These are phyloP conservation scores for Gorsachius magnificus DNA, from an alignment of 2,797 vertebrate genomes.

Conservation along the genomic window DNA sequence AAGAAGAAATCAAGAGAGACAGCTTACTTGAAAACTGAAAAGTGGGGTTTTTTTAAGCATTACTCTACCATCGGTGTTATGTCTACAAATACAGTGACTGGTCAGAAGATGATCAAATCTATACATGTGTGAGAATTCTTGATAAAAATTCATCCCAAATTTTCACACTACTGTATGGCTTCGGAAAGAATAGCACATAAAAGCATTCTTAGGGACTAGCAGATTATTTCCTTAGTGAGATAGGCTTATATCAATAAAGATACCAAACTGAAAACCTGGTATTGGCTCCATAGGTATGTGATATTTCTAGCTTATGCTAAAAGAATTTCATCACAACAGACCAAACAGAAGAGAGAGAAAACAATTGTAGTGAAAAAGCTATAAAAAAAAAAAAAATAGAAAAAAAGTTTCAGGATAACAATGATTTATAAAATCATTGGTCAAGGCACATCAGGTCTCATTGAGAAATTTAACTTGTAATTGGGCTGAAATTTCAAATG, in stretches of 20 bases:
- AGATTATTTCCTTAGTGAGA: not conserved
- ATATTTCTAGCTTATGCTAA: not conserved
- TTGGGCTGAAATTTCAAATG: not conserved
- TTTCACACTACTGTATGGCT: not conserved
- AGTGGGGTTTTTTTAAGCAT: not conserved
- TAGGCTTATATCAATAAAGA: not conserved
- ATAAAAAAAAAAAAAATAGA: not conserved
- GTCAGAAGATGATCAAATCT: not conserved
- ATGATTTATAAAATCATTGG: not conserved
- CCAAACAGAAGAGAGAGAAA: not conserved
- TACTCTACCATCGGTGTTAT: not conserved
- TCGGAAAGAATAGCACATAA: not conserved
- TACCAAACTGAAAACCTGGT: not conserved
- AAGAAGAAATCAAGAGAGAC: not conserved
- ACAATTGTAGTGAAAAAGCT: not conserved
- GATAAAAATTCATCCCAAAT: not conserved
- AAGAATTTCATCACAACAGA: not conserved
- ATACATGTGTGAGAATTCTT: not conserved
- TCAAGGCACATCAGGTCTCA: not conserved
- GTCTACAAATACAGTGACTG: not conserved
- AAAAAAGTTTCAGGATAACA: not conserved
- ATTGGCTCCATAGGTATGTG: not conserved
- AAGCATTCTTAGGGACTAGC: not conserved
- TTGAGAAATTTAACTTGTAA: not conserved
- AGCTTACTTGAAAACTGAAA: not conserved